Percentiles rank a stretch among this genome's conserved stretches.
Conservation (phyloP, 2,888 invertebrate species). For the Andrena camellia region DNA sequence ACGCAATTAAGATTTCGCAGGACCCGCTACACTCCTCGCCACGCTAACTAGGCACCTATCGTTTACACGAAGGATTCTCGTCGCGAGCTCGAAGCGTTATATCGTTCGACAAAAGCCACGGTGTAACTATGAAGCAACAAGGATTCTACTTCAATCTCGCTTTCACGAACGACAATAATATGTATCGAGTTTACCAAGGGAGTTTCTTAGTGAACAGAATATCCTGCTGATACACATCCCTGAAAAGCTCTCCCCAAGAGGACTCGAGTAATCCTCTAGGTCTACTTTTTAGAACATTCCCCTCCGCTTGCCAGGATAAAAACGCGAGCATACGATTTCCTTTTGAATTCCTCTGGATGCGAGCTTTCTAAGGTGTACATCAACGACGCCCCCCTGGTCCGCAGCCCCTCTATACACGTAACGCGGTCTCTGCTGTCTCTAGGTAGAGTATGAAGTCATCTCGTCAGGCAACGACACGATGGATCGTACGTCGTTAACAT, state of each 20-base stretch:
- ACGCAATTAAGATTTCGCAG: slow-evolving; percentile 5
- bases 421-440: too few relatives aligned
- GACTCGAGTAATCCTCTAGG: too few relatives aligned
- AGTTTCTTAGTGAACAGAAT: too few relatives aligned
- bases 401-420: too few relatives aligned
- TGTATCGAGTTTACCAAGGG: background rate
- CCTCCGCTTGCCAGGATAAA: too few relatives aligned
- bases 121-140: background rate
- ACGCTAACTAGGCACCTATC: background rate
- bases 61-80: background rate
- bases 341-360: too few relatives aligned
- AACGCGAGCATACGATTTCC: too few relatives aligned
- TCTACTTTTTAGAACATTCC: too few relatives aligned
- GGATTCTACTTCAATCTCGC: background rate
- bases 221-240: too few relatives aligned
- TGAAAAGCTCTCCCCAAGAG: too few relatives aligned
- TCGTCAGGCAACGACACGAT: background rate
- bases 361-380: too few relatives aligned
- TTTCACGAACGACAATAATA: background rate
- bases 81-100: background rate
- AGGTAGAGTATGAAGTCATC: background rate
- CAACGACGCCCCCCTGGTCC: too few relatives aligned
- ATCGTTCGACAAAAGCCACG: background rate
- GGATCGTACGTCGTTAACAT: slow-evolving; percentile 45
- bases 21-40: background rate